These are phyloP conservation scores for Toxonevra muliebris DNA, from an alignment of 2,888 invertebrate genomes.

Conservation along the genomic window DNA sequence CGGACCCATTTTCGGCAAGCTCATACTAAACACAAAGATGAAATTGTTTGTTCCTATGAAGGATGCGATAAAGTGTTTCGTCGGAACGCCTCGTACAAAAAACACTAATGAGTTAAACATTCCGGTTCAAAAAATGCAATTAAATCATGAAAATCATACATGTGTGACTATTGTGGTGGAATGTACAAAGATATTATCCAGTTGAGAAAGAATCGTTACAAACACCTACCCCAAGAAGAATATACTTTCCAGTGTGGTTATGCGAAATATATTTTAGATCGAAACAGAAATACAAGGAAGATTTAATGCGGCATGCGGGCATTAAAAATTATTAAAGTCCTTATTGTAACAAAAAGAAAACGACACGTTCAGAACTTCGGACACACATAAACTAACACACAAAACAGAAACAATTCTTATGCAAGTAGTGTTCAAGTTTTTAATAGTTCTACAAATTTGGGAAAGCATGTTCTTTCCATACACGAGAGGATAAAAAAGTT, in stretches of 20 bases:
- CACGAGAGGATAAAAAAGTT: conserved; percentile 47
- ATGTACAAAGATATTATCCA: conserved; percentile 39
- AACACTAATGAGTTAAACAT: conserved; percentile 42
- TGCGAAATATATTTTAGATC: conserved; percentile 53
- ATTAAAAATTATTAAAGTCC: conserved; percentile 49
- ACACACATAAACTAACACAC: conserved; percentile 50
- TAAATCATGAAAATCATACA: conserved; percentile 18
- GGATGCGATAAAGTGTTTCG: conserved; percentile 44
- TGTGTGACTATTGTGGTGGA: conserved; percentile 48
- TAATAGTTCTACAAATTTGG: conserved; percentile 46
- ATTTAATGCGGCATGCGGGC: conserved; percentile 50
- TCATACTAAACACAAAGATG: conserved; percentile 39
- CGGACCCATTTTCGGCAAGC: conserved; percentile 39
- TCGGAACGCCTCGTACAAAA: conserved; percentile 37
- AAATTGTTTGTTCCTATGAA: conserved; percentile 43
- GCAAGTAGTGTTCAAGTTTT: conserved; percentile 47
- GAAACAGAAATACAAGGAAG: conserved; percentile 46
- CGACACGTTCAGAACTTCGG: conserved; percentile 42
- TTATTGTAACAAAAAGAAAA: conserved; percentile 49
- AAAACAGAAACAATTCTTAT: conserved; percentile 46
- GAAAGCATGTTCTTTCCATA: conserved; percentile 47
- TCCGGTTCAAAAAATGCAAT: conserved; percentile 23
- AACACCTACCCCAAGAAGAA: conserved; percentile 42
- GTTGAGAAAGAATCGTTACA: conserved; percentile 46
- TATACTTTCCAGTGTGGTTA: conserved; percentile 49